Base-by-base conservation (phyloP, 2,797 vertebrate species). In the Eleutherodactylus coqui region DNA sequence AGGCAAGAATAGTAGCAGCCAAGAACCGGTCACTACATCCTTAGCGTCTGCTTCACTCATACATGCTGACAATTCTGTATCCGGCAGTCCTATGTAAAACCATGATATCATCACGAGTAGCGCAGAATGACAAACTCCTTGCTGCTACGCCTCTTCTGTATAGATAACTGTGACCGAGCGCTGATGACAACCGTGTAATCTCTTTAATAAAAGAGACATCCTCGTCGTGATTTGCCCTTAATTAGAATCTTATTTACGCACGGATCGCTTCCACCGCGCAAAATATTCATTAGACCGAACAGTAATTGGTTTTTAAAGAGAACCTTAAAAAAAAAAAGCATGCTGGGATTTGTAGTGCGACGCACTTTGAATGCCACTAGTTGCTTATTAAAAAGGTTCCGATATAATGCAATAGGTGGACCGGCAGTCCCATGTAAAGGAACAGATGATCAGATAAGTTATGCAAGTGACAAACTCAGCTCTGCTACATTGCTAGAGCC, bases 341-440 rank as follows among this genome's bases (percentile, higher is more conserved):
- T 51, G 43, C 62, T 81, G 36, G 62, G 21, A 8, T 60, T 60
- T 81, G 79, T 81, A 69, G 79, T 81, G 14, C 60, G 2, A 34
- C 43, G 16, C 17, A 51, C 27, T 11, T 16, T 0, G 21, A 11
- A 27, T n/a, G 38, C 70, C n/a, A 47, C 43, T 27, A 43, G 70
- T 75, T 76, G 75, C 75, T n/a, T 34, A 47, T 0, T 21, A 41
- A 55, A 55, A 9, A 16, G n/a, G 16, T 1, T 45, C n/a, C 14
- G 41, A 47, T 2, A 27, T 27, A 69, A 41, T 4, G 51, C 16
- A 5, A 29, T 24, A 6, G 43, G 43, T 4, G 8, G 41, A 21
- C 3, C 51, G 2, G 27, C 29, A 14, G 29, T 16, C 24, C 21
- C 5, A 64, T 19, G 29, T 34, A 49, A 21, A 14, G 7, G 11